Conservation (phyloP, 2,888 invertebrate species). For the Caenorhabditis virilis region DNA sequence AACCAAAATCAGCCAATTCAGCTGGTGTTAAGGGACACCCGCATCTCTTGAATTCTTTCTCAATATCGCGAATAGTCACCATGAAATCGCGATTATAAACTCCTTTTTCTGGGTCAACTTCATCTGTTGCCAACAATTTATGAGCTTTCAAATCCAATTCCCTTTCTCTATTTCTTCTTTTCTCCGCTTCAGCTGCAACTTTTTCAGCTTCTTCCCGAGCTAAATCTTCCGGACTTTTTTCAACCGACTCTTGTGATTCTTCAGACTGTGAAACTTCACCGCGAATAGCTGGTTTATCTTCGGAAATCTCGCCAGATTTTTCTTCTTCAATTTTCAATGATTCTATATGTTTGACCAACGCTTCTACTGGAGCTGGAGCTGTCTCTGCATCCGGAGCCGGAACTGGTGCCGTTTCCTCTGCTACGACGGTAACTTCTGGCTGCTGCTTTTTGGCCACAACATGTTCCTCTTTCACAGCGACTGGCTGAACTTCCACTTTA, state of each 20-base stretch:
- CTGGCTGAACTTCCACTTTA: too few species aligned
- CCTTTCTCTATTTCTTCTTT: slow-evolving; percentile 13
- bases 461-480: background rate
- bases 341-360: background rate
- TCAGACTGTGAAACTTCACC: background rate
- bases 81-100: slow-evolving; percentile 45
- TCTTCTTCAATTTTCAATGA: slow-evolving; percentile 8
- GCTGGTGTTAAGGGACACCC: slow-evolving; percentile 35
- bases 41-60: slow-evolving; percentile 41
- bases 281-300: slow-evolving; percentile 4
- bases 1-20: slow-evolving; percentile 36
- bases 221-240: slow-evolving; percentile 32
- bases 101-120: slow-evolving; percentile 16
- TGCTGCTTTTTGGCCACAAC: slow-evolving; percentile 1
- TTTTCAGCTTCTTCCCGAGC: slow-evolving; percentile 21
- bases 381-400: background rate
- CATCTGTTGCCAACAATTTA: slow-evolving; percentile 2
- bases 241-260: background rate
- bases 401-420: background rate
- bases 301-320: slow-evolving; percentile 19
- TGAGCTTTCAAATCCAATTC: slow-evolving; percentile 17
- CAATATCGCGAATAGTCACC: slow-evolving; percentile 43
- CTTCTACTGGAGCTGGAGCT: background rate
- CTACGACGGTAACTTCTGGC: too few species aligned
- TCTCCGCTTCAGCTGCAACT: slow-evolving; percentile 36